phyloP scores from a whole-genome alignment of 2,797 vertebrate species.

The Diceros bicornis region DNA sequence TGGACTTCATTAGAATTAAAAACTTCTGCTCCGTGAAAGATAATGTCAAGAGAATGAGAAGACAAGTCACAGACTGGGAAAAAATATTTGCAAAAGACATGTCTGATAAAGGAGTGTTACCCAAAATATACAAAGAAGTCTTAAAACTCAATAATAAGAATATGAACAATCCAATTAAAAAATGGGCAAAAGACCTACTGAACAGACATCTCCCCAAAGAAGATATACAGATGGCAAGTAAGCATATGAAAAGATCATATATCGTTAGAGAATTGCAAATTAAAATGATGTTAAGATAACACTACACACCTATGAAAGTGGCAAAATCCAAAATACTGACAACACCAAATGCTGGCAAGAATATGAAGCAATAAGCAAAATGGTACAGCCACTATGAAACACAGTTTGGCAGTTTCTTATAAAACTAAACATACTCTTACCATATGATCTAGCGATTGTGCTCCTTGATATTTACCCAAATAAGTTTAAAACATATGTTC shows the following conservation, averaged over 20 bases:
- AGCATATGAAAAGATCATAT: neutral
- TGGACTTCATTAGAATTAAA: neutral
- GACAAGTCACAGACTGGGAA: neutral
- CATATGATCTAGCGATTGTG: neutral
- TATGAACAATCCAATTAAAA: neutral
- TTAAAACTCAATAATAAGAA: neutral
- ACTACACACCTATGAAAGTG: neutral
- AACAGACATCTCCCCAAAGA: neutral
- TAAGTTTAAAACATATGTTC: neutral
- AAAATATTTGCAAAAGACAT: neutral
- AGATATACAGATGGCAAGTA: neutral
- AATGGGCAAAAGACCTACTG: neutral
- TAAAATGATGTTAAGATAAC: neutral
- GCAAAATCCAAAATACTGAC: neutral
- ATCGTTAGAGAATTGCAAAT: neutral
- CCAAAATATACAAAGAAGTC: neutral
- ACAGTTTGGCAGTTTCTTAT: neutral
- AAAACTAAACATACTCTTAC: neutral
- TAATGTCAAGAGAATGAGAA: neutral
- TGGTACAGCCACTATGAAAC: neutral
- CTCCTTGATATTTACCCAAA: neutral
- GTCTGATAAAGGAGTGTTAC: neutral
- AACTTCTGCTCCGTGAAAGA: neutral
- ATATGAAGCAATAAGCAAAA: neutral
- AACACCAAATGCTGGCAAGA: neutral